Conservation (phyloP, 2,797 vertebrate species). For the Anabas testudineus region DNA sequence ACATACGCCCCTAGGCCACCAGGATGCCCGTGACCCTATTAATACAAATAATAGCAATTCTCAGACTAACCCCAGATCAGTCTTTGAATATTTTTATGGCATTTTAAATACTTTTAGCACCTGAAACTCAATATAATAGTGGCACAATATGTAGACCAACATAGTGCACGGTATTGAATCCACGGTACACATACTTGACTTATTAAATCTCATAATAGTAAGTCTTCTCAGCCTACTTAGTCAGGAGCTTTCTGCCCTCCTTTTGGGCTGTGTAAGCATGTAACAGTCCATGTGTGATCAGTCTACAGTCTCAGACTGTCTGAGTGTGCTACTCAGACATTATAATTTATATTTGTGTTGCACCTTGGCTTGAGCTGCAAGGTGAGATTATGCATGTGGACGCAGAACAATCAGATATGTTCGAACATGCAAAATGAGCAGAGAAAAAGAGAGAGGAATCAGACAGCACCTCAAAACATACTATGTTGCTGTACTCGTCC, state of each 20-base stretch:
- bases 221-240: not conserved
- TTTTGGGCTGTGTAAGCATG: not conserved
- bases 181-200: slow-evolving; percentile 1
- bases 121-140: not conserved
- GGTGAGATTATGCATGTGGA: slow-evolving; percentile 43
- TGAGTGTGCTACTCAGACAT: slow-evolving; percentile 40
- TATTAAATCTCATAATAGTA: not conserved
- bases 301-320: slow-evolving; percentile 16
- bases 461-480: not conserved
- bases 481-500: slow-evolving; percentile 1
- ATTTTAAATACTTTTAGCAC: not conserved
- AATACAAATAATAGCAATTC: not conserved
- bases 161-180: not conserved
- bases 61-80: not conserved
- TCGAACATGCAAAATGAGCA: slow-evolving; percentile 46
- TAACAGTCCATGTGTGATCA: not conserved
- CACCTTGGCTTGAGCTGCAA: slow-evolving; percentile 25
- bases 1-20: not conserved
- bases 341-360: slow-evolving; percentile 56
- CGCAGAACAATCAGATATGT: slow-evolving; percentile 48
- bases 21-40: not conserved
- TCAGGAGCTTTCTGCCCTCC: slow-evolving; percentile 7
- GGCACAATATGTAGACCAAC: not conserved
- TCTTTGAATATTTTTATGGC: not conserved
- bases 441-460: not conserved